Base-by-base conservation (phyloP, 2,888 invertebrate species). In the Archips crataeganus region DNA sequence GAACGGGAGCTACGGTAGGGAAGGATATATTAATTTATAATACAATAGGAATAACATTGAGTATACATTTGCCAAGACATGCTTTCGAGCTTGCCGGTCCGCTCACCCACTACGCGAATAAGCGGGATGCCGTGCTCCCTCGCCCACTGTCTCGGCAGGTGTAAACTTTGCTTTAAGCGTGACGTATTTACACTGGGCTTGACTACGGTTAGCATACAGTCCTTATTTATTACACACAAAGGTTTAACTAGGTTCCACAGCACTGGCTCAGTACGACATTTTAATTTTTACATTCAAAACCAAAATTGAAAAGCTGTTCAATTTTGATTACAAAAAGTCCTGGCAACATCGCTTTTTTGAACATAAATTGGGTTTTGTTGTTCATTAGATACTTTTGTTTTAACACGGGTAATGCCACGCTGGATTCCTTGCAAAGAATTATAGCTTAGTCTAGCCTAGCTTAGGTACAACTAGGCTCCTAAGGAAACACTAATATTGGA, bases 1-100 rank as follows among this genome's bases (percentile, higher is more conserved):
- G 90, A 87, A 89, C 86, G 85, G 84, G 85, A 79, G 81, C 91
- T 94, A 92, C 88, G 64, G 80, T 84, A 91, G 87, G 91, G 87
- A 90, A 79, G 87, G 89, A 90, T 92, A 92, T 88, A 90, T 75
- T 80, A 78, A 71, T 71, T 75, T 84, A 87, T 85, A 84, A 71
- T 75, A 75, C 36, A n/a, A 65, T 42, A 68, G 68, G 68, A 73
- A 57, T 51, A 54, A 54, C 23, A 23, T 23, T 54, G 54, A 23
- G 49, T 49, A 49, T 23, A 23, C 54, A 54, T 54, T 23, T 23
- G 54, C 54, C 23, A 6, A 54, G 23, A 23, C 54, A 6, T 54
- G 9, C 6, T 54, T 3, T 8, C 54, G 13, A 23, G 54, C 23
- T 54, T 23, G 15, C 23, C 23, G 54, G 1, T 9, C 9, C 54